Base-by-base conservation (phyloP, 2,888 invertebrate genomes). In the Salpingus planirostris region DNA sequence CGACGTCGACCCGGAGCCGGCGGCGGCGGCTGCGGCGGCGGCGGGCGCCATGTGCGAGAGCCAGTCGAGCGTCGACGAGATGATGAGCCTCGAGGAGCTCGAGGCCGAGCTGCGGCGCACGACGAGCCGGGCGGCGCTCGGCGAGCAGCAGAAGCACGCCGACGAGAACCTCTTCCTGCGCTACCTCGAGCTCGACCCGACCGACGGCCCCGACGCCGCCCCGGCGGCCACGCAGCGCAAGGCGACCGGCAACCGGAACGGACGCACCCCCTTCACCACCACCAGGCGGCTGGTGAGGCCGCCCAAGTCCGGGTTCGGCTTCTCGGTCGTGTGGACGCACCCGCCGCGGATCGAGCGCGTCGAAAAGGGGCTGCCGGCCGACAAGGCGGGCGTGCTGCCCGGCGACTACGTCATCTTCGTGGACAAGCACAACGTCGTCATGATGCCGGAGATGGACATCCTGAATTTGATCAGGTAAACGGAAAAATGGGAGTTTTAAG, bases 361-460 rank as follows among this genome's bases (percentile, higher is more conserved):
- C 8, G 88, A 88, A 37, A 76, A 80, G 0, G 82, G 82, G 2
- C 71, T 86, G 8, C 81, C 87, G 3, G 89, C 89, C 1, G 89
- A 88, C 41, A 73, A 78, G n/a, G 81, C 83, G 3, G 89, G 88
- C 3, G 74, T 89, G 7, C 65, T 78, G 41, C 84, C 88, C 2
- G 89, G 88, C 10, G 89, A 89, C 61, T 86, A 87, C 65, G 79
- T 90, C 42, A 87, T 90, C 42, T 89, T 89, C 64, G 86, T 89
- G 33, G 88, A 87, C 45, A 80, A 80, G 57, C 80, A 82, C 59
- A 90, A 89, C 60, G 85, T 90, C 22, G 89, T 89, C 40, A 87
- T 83, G 44, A 77, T 80, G 61, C 77, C 80, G 1, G 80, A 87
- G 77, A 76, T 80, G 50, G 80, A 80, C 66, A 70, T 73, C 46